These are phyloP conservation scores for Hydrolagus affinis DNA, from an alignment of 2,113 vertebrate genomes.

Conservation along the genomic window DNA sequence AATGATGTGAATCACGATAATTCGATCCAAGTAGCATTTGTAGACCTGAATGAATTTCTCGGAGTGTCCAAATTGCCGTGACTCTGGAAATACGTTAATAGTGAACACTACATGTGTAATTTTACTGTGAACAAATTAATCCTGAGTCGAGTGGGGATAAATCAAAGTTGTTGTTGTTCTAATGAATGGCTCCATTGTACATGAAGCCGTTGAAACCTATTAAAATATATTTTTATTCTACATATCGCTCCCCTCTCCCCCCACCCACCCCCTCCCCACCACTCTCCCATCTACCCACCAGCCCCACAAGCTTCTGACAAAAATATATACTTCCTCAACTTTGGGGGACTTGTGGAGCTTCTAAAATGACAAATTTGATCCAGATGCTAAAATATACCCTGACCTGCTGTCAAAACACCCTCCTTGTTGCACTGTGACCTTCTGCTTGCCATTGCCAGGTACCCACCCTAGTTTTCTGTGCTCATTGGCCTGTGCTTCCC, in stretches of 20 bases:
- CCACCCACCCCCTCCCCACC: too few relatives aligned
- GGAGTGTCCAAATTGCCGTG: neutral
- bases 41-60: neutral
- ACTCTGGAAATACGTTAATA: too few relatives aligned
- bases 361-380: conserved; percentile 31
- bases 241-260: too few relatives aligned
- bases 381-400: conserved; percentile 31
- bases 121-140: neutral
- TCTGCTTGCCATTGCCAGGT: neutral
- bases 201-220: neutral
- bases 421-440: conserved; percentile 29
- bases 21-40: neutral
- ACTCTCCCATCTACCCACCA: too few relatives aligned
- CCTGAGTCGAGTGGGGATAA: neutral
- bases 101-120: neutral
- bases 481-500: conserved; percentile 26
- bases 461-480: neutral
- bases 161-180: too few relatives aligned
- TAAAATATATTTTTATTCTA: neutral
- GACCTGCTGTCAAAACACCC: conserved; percentile 34
- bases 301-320: neutral
- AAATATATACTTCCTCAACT: conserved; percentile 16
- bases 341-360: neutral
- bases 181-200: neutral
- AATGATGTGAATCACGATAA: neutral